A percentile compares a stretch with the other conserved stretches of the same genome.
phyloP scores from a whole-genome alignment of 2,113 vertebrate genomes.

The Semicossyphus pulcher region DNA sequence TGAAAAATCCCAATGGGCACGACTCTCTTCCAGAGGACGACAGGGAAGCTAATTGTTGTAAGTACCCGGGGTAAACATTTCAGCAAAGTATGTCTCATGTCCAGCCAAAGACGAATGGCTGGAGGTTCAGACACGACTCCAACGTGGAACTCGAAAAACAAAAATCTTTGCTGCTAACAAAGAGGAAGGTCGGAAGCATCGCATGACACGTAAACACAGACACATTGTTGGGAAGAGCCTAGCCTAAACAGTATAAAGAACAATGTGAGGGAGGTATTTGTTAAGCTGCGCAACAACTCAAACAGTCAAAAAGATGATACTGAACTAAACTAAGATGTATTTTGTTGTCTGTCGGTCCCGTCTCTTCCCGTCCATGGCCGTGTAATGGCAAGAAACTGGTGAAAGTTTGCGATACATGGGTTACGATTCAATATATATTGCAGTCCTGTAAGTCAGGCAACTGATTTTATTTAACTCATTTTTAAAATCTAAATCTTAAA shows the following conservation, averaged over 20 bases:
- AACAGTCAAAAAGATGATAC: not conserved
- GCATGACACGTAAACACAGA: slow-evolving; percentile 55
- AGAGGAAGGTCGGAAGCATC: slow-evolving; percentile 40
- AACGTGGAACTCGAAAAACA: slow-evolving; percentile 51
- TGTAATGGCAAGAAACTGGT: not conserved
- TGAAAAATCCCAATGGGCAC: slow-evolving; percentile 62
- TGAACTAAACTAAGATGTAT: too few species aligned
- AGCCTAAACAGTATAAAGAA: slow-evolving; percentile 59
- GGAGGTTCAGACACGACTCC: slow-evolving; percentile 40
- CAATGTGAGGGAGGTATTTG: slow-evolving; percentile 27
- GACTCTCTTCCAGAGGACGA: slow-evolving; percentile 51
- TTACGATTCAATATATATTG: too few species aligned
- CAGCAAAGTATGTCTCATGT: slow-evolving; percentile 72
- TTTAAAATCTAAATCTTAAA: too few species aligned
- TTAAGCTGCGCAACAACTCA: not conserved
- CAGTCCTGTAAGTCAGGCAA: too few species aligned
- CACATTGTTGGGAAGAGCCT: slow-evolving; percentile 34
- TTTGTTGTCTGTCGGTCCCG: too few species aligned
- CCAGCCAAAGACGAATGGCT: slow-evolving; percentile 58
- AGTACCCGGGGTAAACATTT: slow-evolving; percentile 78
- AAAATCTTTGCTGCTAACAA: slow-evolving; percentile 53
- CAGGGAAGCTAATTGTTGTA: slow-evolving; percentile 76
- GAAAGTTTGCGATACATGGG: too few species aligned
- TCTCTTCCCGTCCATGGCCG: too few species aligned
- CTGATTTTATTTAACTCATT: too few species aligned